phyloP scores from a whole-genome alignment of 2,113 vertebrate genomes.

The Tetrao urogallus region DNA sequence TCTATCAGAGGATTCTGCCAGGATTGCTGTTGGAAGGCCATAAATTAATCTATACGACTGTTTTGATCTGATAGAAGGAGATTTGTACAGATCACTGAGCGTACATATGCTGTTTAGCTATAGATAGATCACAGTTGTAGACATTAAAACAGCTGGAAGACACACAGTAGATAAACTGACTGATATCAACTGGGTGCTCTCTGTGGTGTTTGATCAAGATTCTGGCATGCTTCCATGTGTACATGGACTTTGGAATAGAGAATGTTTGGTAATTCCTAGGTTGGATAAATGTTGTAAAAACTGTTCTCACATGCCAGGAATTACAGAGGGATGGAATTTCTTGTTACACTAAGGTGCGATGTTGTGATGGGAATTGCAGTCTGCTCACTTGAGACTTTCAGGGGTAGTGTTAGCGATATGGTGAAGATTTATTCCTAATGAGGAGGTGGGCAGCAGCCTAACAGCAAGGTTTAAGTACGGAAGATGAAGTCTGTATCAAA shows the following conservation, averaged over 20 bases:
- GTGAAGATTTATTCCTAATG: neutral
- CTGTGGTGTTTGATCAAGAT: neutral
- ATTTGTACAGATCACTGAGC: fast-evolving
- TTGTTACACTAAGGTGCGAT: fast-evolving
- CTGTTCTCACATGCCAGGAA: neutral
- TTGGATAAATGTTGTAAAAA: neutral
- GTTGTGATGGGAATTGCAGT: neutral
- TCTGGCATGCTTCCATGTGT: neutral
- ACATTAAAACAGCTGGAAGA: neutral
- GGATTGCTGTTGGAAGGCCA: neutral
- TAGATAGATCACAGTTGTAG: neutral
- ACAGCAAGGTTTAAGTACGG: neutral
- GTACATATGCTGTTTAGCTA: neutral
- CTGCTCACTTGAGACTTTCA: neutral
- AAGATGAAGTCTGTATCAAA: neutral
- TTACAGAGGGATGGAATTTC: fast-evolving
- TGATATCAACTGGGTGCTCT: neutral
- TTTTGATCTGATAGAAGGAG: neutral
- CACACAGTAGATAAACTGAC: neutral
- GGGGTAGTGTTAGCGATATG: neutral
- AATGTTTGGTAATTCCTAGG: neutral
- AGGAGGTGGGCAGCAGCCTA: neutral
- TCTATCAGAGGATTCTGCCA: neutral
- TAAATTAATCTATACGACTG: neutral
- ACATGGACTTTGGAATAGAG: neutral